Percentiles rank a stretch among this genome's conserved stretches.
Evolutionary conservation across 1,140 invertebrate genomes (phyloP).

Genomic region (Anoplolepis gracilipes): DNA sequence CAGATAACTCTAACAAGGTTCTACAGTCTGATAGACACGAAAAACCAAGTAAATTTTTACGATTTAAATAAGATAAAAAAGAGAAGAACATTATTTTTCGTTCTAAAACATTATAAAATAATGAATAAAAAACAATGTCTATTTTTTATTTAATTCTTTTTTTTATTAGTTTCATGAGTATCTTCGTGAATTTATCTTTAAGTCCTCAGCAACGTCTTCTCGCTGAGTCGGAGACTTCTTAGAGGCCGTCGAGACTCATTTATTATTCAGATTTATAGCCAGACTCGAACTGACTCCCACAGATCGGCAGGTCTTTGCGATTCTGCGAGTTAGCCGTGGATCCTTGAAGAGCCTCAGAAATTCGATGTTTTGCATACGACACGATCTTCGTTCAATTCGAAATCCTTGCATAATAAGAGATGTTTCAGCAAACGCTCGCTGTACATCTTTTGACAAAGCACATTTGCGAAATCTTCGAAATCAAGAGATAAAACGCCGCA

Average conservation of each 20-base stretch:
- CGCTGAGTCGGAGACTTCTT: slow-evolving; percentile 85
- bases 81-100: not conserved
- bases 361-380: slow-evolving; percentile 86
- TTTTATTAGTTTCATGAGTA: slow-evolving; percentile 50
- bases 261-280: slow-evolving; percentile 87
- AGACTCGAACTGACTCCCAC: slow-evolving; percentile 83
- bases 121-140: not conserved
- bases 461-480: not conserved
- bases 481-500: too few species aligned
- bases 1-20: slow-evolving; percentile 52
- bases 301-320: slow-evolving; percentile 85
- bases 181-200: slow-evolving; percentile 82
- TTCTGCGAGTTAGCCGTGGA: slow-evolving; percentile 67
- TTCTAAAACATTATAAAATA: not conserved
- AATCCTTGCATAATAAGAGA: slow-evolving; percentile 82
- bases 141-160: slow-evolving; percentile 19
- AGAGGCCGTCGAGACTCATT: slow-evolving; percentile 85
- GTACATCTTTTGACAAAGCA: slow-evolving; percentile 24
- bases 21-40: slow-evolving; percentile 5
- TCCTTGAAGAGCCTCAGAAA: slow-evolving; percentile 77
- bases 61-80: not conserved
- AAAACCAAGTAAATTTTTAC: not conserved
- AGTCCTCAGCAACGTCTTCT: slow-evolving; percentile 78
- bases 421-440: slow-evolving; percentile 59
- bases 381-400: slow-evolving; percentile 83